Conservation (phyloP, 2,888 invertebrate species). For the Chymomyza procnemis region DNA sequence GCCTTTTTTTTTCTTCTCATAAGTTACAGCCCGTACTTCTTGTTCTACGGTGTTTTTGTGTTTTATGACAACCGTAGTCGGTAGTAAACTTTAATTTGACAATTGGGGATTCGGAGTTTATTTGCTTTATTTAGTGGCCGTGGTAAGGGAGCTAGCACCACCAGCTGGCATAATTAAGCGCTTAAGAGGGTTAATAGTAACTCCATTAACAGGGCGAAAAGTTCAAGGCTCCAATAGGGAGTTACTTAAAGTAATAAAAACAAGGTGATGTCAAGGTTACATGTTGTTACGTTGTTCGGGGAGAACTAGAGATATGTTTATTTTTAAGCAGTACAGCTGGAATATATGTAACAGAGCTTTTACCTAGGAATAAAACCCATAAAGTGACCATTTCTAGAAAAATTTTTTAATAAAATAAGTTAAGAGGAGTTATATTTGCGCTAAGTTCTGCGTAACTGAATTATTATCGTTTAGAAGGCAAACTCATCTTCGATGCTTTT, state of each 20-base stretch:
- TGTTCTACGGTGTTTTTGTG: not conserved
- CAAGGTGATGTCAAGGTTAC: not conserved
- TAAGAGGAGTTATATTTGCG: no score
- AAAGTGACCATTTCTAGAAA: no score
- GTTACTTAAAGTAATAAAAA: not conserved
- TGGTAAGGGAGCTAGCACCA: not conserved
- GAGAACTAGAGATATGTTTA: not conserved
- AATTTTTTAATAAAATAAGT: no score
- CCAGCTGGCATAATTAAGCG: not conserved
- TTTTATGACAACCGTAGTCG: not conserved
- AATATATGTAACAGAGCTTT: no score
- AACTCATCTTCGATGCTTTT: no score
- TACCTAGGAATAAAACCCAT: no score
- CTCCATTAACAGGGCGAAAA: not conserved
- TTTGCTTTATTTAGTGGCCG: not conserved
- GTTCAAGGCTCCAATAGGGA: not conserved
- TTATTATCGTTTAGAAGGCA: no score
- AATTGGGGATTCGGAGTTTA: not conserved
- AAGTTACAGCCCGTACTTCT: no score
- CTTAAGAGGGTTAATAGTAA: not conserved
- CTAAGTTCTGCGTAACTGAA: no score
- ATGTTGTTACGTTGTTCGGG: no score
- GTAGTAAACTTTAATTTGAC: not conserved
- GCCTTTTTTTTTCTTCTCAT: no score
- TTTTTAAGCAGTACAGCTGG: no score